Evolutionary conservation across 92 coral and sea anemone species (phyloP).

Genomic region (Bergia puertoricense): DNA sequence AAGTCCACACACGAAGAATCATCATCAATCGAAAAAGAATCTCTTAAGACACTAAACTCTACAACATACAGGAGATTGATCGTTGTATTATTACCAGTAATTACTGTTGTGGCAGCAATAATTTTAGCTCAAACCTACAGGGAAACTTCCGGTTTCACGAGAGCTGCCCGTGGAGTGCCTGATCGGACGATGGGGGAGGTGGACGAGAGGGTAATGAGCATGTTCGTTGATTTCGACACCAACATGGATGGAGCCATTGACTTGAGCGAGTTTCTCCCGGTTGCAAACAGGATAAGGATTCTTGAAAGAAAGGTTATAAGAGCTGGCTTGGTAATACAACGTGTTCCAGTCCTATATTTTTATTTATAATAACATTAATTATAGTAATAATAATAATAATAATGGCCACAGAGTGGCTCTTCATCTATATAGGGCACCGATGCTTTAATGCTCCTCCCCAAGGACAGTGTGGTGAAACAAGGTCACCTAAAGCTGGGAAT

Average conservation of each 20-base stretch:
- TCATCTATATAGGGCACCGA: too few species aligned
- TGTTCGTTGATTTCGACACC: constrained; percentile 82
- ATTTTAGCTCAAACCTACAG: constrained; percentile 2
- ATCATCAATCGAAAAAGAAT: not conserved
- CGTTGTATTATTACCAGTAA: not conserved
- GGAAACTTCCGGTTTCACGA: constrained; percentile 1
- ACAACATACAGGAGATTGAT: not conserved
- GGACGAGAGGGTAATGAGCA: constrained; percentile 59
- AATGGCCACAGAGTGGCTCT: too few species aligned
- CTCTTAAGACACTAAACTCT: not conserved
- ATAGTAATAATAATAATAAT: too few species aligned
- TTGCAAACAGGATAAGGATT: constrained; percentile 77
- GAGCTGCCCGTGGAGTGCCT: not conserved
- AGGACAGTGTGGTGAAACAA: too few species aligned
- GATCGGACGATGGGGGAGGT: constrained; percentile 38
- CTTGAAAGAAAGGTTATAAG: constrained; percentile 61
- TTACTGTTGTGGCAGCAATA: constrained; percentile 2
- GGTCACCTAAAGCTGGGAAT: too few species aligned
- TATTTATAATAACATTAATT: too few species aligned
- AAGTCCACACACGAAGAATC: not conserved
- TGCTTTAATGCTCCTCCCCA: too few species aligned
- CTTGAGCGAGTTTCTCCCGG: constrained; percentile 77
- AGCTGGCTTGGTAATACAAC: too few species aligned
- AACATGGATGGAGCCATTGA: constrained; percentile 80
- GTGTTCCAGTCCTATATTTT: too few species aligned